A percentile compares a stretch with the other conserved stretches of the same genome.
Evolutionary conservation across 2,888 invertebrate species (phyloP).

Genomic region (Pollenia griseotomentosa): DNA sequence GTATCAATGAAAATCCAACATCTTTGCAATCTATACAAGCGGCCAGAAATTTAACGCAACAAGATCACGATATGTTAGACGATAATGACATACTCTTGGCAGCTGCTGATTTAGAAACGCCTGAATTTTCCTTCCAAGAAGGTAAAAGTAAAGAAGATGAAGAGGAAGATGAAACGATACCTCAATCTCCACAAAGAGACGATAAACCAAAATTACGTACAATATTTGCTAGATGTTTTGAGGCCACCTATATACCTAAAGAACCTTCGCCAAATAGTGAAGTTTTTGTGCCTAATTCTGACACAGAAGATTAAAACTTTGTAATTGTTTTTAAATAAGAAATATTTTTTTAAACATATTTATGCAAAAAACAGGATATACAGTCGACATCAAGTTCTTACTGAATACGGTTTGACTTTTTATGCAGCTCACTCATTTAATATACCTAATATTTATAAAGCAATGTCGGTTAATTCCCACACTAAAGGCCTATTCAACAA

Average conservation of each 20-base stretch:
- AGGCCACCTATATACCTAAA: slow-evolving; percentile 88
- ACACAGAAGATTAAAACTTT: slow-evolving; percentile 82
- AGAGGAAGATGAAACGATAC: slow-evolving; percentile 76
- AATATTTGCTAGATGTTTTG: slow-evolving; percentile 90
- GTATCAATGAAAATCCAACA: slow-evolving; percentile 35
- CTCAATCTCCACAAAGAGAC: slow-evolving; percentile 83
- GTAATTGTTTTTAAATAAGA: slow-evolving; percentile 13
- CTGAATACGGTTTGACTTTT: too few species aligned
- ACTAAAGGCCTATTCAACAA: too few species aligned
- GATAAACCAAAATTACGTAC: slow-evolving; percentile 84
- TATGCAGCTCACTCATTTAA: too few species aligned
- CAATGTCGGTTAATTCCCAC: too few species aligned
- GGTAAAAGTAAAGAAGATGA: slow-evolving; percentile 60
- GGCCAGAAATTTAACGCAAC: slow-evolving; percentile 74
- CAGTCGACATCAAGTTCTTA: too few species aligned
- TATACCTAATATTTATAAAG: too few species aligned
- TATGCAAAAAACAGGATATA: too few species aligned
- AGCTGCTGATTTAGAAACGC: slow-evolving; percentile 74
- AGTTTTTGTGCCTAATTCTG: slow-evolving; percentile 90
- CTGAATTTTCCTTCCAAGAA: slow-evolving; percentile 75
- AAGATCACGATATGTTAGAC: slow-evolving; percentile 75
- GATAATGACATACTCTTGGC: slow-evolving; percentile 55
- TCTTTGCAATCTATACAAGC: slow-evolving; percentile 75
- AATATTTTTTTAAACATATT: slow-evolving; percentile 33
- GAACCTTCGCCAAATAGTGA: slow-evolving; percentile 85